Evolutionary conservation across 2,888 invertebrate species (phyloP).

Genomic region (Clivina fossor): DNA sequence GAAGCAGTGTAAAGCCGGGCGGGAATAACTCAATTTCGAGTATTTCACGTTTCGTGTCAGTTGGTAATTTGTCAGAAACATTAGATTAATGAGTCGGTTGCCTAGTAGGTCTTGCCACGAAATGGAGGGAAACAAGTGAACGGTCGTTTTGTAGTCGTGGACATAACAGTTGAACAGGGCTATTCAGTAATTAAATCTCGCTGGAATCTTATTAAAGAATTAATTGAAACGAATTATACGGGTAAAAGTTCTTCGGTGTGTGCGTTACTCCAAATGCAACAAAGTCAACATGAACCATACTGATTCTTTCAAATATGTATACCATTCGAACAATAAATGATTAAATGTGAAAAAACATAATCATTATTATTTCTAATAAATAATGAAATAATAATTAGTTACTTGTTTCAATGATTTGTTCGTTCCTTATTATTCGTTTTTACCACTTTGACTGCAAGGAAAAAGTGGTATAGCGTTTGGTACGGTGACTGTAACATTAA

Average conservation of each 20-base stretch:
- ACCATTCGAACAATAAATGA: no score
- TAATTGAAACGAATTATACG: constrained; percentile 31
- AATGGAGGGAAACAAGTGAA: no score
- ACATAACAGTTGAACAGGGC: constrained; percentile 16
- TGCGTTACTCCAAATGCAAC: constrained; percentile 10
- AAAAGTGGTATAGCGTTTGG: no score
- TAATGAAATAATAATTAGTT: no score
- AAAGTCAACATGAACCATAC: neutral
- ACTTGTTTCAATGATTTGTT: no score
- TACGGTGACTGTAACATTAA: no score
- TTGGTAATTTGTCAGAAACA: constrained; percentile 28
- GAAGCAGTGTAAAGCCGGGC: neutral
- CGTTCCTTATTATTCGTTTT: no score
- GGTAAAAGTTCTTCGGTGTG: neutral
- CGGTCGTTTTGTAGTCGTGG: constrained; percentile 6
- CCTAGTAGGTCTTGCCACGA: no score
- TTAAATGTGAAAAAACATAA: no score
- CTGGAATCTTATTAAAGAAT: constrained; percentile 30
- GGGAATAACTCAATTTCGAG: constrained; percentile 23
- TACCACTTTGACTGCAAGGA: no score
- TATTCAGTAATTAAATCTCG: constrained; percentile 23
- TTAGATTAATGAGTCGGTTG: constrained; percentile 19
- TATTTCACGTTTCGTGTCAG: constrained; percentile 23
- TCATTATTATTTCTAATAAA: no score
- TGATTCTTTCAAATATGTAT: no score